These are phyloP conservation scores for Hycleus cichorii DNA, from an alignment of 1,140 invertebrate species.

Conservation along the genomic window DNA sequence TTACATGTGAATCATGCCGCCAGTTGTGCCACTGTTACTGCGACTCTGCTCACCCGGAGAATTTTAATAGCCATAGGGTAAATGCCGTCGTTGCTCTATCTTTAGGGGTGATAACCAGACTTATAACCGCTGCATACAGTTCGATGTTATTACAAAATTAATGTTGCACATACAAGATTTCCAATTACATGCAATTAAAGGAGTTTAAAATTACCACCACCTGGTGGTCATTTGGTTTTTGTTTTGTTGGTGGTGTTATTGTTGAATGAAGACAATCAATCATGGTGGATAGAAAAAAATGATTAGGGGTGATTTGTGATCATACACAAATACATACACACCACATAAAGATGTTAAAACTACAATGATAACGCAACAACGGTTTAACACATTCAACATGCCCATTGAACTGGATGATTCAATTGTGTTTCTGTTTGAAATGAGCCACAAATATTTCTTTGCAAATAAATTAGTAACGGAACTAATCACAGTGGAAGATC, in stretches of 20 bases:
- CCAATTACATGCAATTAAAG: too few relatives aligned
- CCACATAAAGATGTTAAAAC: conserved; percentile 19
- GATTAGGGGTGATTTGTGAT: too few relatives aligned
- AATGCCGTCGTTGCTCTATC: conserved; percentile 4
- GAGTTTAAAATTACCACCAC: too few relatives aligned
- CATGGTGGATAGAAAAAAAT: too few relatives aligned
- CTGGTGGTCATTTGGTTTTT: too few relatives aligned
- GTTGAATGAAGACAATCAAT: too few relatives aligned
- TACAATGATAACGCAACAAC: conserved; percentile 17
- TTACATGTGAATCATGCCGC: conserved; percentile 33
- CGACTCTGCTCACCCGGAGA: conserved; percentile 28
- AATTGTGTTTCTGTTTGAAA: conserved; percentile 20
- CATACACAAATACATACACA: too few relatives aligned
- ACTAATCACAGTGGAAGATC: too few relatives aligned
- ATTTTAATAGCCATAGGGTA: conserved; percentile 24
- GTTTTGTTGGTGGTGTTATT: too few relatives aligned
- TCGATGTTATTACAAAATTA: too few relatives aligned
- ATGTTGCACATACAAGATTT: too few relatives aligned
- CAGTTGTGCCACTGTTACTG: conserved; percentile 28
- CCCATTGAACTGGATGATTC: conserved; percentile 19
- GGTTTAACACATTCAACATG: conserved; percentile 18
- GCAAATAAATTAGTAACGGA: background rate
- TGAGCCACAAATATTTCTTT: conserved; percentile 22
- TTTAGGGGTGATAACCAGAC: conserved; percentile 9
- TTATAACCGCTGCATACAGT: conserved; percentile 1